Evolutionary conservation across 2,888 invertebrate species (phyloP), one percentile per base, ranked within the genome.

Genomic region (Sinotaia quadrata): DNA sequence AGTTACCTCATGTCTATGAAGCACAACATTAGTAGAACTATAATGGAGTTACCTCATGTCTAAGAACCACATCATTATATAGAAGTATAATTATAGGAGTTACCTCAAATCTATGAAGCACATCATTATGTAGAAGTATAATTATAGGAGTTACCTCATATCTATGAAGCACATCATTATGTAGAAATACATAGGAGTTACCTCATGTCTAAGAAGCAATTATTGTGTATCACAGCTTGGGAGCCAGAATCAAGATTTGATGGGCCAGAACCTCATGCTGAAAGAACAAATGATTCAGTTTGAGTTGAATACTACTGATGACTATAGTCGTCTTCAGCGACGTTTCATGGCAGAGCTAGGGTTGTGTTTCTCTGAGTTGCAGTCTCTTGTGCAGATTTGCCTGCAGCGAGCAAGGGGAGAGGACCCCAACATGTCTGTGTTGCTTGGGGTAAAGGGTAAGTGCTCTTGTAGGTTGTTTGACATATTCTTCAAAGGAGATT

Each of bases 401-500:
- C 75, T 80, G 10, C 82, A 86, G 73, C 66, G 79, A 21, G 84
- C 85, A 0, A 78, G 82, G 24, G 86, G 86, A 33, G 78, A 85
- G 67, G 84, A 85, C 58, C 85, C 85, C 18, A 83, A 86, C 68
- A 81, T 86, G 63, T 84, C 85, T 5, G 67, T 82, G 27, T 74
- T 86, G 47, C 77, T 86, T 5, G 85, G 85, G 8, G 80, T 80
- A 57, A 78, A 78, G 77, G 76, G 85, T 86, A 60, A 75, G 80
- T 69, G 18, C n/a, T n/a, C n/a, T n/a, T n/a, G n/a, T n/a, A n/a
- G n/a, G n/a, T n/a, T n/a, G n/a, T n/a, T n/a, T n/a, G n/a, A n/a
- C n/a, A n/a, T n/a, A n/a, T n/a, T n/a, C n/a, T n/a, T n/a, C n/a
- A n/a, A n/a, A n/a, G n/a, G n/a, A n/a, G n/a, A n/a, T n/a, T n/a